Evolutionary conservation across 2,888 invertebrate species (phyloP).

Genomic region (Smittia sp.): DNA sequence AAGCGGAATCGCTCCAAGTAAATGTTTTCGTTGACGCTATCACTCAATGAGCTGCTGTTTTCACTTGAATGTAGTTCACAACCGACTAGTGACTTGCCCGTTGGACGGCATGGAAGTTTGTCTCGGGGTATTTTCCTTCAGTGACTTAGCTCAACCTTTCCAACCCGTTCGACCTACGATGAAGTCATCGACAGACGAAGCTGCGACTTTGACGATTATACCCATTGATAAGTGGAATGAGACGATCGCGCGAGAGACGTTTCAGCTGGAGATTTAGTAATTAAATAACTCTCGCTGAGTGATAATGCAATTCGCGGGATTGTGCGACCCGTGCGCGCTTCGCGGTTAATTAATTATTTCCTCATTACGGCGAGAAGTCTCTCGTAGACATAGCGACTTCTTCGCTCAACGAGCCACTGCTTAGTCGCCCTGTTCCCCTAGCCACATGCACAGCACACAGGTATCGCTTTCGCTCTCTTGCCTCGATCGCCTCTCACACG

Average conservation of each 20-base stretch:
- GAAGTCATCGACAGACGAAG: no score
- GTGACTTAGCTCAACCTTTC: no score
- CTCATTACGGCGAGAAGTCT: slow-evolving; percentile 31
- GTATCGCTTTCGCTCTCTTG: slow-evolving; percentile 20
- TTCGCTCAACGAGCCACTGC: background rate
- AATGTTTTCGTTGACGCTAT: background rate
- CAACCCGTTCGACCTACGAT: no score
- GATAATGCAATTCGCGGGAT: background rate
- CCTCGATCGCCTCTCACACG: slow-evolving; percentile 16
- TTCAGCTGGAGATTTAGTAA: background rate
- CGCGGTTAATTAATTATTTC: slow-evolving; percentile 32
- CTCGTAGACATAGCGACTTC: background rate
- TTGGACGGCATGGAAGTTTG: no score
- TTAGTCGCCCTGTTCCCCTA: no score
- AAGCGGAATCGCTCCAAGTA: background rate
- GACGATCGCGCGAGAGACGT: background rate
- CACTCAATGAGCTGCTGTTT: background rate
- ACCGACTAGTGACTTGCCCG: no score
- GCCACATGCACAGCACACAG: background rate
- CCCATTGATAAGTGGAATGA: no score
- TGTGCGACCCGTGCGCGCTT: background rate
- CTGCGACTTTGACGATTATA: no score
- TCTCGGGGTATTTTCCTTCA: no score
- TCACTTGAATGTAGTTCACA: no score
- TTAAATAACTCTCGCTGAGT: slow-evolving; percentile 2